phyloP scores from a whole-genome alignment of 2,797 vertebrate genomes.

The Odontamblyopus lacepedii region DNA sequence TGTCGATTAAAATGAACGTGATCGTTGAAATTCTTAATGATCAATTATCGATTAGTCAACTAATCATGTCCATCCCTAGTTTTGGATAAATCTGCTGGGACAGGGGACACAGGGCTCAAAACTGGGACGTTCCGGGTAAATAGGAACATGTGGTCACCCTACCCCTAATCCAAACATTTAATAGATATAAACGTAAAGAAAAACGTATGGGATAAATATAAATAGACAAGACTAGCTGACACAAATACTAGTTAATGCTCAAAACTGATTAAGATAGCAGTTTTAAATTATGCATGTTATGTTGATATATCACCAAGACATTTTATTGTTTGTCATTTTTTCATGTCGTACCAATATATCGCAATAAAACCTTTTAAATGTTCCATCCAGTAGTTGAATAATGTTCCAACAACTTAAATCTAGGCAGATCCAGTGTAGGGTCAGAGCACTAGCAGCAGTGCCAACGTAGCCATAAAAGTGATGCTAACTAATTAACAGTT shows the following conservation, averaged over 20 bases:
- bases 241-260: background rate
- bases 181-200: background rate
- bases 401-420: background rate
- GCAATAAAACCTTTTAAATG: background rate
- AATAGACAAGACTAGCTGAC: background rate
- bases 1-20: too few species aligned
- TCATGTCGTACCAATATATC: background rate
- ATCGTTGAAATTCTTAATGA: too few species aligned
- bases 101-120: too few species aligned
- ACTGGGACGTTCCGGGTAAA: too few species aligned
- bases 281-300: background rate
- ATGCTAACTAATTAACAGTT: background rate
- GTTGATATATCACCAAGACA: background rate
- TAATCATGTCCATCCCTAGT: too few species aligned
- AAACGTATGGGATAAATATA: too few species aligned
- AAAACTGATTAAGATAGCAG: background rate
- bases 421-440: background rate
- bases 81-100: too few species aligned
- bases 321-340: background rate
- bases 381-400: background rate
- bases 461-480: background rate
- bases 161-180: background rate
- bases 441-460: background rate
- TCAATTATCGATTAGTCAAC: too few species aligned
- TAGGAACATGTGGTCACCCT: too few species aligned